phyloP scores from a whole-genome alignment of 2,797 vertebrate genomes.

The Schizothorax lantsangensis region DNA sequence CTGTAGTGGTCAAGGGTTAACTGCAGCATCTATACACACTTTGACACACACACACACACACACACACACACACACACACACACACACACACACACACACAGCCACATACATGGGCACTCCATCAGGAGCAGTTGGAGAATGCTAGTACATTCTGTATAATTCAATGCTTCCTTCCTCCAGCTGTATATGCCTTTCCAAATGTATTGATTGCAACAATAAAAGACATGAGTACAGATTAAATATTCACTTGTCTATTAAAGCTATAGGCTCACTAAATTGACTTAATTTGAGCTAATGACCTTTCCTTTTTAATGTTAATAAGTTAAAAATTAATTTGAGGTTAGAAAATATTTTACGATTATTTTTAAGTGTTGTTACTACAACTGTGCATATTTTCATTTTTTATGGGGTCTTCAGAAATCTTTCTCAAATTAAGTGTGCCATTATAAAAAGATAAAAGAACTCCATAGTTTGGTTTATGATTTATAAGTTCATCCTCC shows the following conservation, averaged over 20 bases:
- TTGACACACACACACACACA: constrained; percentile 22
- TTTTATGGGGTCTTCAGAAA: not conserved
- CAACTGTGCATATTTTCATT: not conserved
- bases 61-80: not conserved
- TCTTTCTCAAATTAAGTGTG: not conserved
- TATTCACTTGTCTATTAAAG: not conserved
- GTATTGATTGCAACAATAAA: not conserved
- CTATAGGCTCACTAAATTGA: not conserved
- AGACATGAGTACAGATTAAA: not conserved
- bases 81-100: constrained; percentile 8
- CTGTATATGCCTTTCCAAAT: not conserved
- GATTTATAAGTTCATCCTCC: not conserved
- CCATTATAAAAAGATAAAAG: not conserved
- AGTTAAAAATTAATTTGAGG: not conserved
- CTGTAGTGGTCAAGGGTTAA: constrained; percentile 53
- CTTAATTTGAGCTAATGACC: not conserved
- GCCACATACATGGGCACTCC: not conserved
- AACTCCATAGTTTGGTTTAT: not conserved
- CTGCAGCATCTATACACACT: constrained; percentile 38
- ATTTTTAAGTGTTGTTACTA: not conserved
- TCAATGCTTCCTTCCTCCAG: not conserved
- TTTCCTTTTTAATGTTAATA: not conserved
- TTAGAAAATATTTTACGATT: not conserved
- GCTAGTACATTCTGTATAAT: not conserved
- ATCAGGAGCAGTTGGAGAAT: not conserved